Percentiles rank a stretch among this genome's conserved stretches.
phyloP scores from a whole-genome alignment of 2,888 invertebrate genomes.

The Fragum fragum region DNA sequence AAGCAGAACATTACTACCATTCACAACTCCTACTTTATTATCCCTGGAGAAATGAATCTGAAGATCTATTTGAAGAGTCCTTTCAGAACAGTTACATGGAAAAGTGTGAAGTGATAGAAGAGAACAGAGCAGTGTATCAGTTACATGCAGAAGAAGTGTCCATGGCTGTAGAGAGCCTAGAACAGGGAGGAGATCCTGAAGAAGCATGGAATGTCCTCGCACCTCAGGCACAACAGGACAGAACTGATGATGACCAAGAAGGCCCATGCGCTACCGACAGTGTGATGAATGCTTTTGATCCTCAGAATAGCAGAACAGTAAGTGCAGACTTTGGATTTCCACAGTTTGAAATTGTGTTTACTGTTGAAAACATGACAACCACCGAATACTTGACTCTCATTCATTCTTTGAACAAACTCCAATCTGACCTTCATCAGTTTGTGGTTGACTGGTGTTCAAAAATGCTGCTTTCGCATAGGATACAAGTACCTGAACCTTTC shows the following conservation, averaged over 20 bases:
- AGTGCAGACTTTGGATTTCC: no score
- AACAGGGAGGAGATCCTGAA: conserved; percentile 50
- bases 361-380: conserved; percentile 37
- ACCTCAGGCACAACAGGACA: conserved; percentile 52
- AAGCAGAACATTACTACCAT: conserved; percentile 55
- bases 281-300: no score
- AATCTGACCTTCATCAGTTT: conserved; percentile 58
- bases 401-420: conserved; percentile 55
- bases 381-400: conserved; percentile 45
- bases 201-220: conserved; percentile 51
- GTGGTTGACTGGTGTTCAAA: conserved; percentile 51
- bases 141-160: conserved; percentile 39
- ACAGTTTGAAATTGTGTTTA: no score
- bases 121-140: conserved; percentile 44
- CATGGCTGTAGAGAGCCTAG: conserved; percentile 39
- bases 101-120: conserved; percentile 24
- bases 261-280: not conserved
- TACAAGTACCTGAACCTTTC: conserved; percentile 50
- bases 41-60: conserved; percentile 57
- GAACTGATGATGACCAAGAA: conserved; percentile 40
- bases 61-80: conserved; percentile 32
- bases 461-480: conserved; percentile 56
- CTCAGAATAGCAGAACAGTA: no score
- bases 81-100: conserved; percentile 36
- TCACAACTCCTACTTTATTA: conserved; percentile 54